A percentile compares a stretch with the other conserved stretches of the same genome.
These are phyloP conservation scores for Orthosia gothica DNA, from an alignment of 2,888 invertebrate species.

Conservation along the genomic window DNA sequence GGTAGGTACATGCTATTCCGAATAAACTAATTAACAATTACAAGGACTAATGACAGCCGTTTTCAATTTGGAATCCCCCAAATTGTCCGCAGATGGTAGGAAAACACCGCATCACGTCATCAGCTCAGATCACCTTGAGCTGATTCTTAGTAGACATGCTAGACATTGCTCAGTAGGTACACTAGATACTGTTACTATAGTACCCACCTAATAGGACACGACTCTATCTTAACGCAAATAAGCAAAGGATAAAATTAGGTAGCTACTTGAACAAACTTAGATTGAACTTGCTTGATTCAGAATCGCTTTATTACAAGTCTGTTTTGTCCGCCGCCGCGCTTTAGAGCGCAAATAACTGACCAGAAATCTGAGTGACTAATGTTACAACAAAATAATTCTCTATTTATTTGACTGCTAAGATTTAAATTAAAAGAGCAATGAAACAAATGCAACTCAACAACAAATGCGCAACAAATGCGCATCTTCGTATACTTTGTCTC, in stretches of 20 bases:
- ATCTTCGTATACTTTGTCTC: too few relatives aligned
- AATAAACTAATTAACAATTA: not conserved
- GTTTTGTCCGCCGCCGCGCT: too few relatives aligned
- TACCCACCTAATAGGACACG: not conserved
- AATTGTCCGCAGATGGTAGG: constrained; percentile 11
- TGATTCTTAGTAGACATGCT: constrained; percentile 7
- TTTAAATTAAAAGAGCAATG: too few relatives aligned
- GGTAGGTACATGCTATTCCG: not conserved
- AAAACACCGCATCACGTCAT: constrained; percentile 47
- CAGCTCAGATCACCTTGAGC: constrained; percentile 49
- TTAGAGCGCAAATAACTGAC: too few relatives aligned
- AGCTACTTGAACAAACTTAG: not conserved
- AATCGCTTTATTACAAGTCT: not conserved
- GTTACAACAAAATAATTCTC: too few relatives aligned
- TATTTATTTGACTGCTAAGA: too few relatives aligned
- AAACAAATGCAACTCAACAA: too few relatives aligned
- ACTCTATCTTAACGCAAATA: not conserved
- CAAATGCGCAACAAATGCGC: too few relatives aligned
- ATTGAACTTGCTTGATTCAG: not conserved
- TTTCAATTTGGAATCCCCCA: constrained; percentile 46
- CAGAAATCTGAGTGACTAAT: too few relatives aligned
- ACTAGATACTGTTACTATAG: not conserved
- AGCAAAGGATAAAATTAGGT: not conserved
- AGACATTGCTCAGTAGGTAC: not conserved
- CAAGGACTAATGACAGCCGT: constrained; percentile 14